A percentile compares a stretch with the other conserved stretches of the same genome.
Evolutionary conservation across 2,113 vertebrate species (phyloP).

Genomic region (Carassius gibelio): DNA sequence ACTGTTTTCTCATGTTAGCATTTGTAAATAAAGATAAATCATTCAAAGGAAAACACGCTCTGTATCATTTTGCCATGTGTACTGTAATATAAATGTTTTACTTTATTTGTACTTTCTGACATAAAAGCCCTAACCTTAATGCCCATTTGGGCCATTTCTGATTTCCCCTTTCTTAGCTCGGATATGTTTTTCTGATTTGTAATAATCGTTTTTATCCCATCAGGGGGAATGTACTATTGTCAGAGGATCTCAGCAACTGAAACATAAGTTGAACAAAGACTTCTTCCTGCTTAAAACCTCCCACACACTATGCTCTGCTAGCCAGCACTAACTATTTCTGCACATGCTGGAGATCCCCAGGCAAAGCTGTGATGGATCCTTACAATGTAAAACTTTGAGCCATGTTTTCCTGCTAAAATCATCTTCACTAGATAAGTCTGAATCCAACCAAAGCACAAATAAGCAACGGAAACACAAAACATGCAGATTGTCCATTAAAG

Average conservation of each 20-base stretch:
- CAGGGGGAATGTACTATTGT: background rate
- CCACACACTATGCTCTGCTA: constrained; percentile 56
- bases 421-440: constrained; percentile 55
- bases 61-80: background rate
- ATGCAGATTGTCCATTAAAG: background rate
- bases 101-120: background rate
- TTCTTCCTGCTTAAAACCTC: constrained; percentile 61
- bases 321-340: constrained; percentile 48
- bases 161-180: background rate
- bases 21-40: background rate
- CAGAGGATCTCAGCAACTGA: background rate
- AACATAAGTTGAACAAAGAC: constrained; percentile 59
- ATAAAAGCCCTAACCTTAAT: background rate
- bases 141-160: background rate
- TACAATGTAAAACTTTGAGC: constrained; percentile 56
- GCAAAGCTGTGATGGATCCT: constrained; percentile 61
- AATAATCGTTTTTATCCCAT: background rate
- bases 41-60: too few species aligned
- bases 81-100: background rate
- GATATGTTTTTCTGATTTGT: background rate
- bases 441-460: constrained; percentile 57
- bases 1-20: background rate
- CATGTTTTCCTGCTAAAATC: constrained; percentile 68
- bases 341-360: constrained; percentile 51
- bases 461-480: constrained; percentile 36